phyloP scores from a whole-genome alignment of 2,113 vertebrate species.

The Oplegnathus fasciatus region DNA sequence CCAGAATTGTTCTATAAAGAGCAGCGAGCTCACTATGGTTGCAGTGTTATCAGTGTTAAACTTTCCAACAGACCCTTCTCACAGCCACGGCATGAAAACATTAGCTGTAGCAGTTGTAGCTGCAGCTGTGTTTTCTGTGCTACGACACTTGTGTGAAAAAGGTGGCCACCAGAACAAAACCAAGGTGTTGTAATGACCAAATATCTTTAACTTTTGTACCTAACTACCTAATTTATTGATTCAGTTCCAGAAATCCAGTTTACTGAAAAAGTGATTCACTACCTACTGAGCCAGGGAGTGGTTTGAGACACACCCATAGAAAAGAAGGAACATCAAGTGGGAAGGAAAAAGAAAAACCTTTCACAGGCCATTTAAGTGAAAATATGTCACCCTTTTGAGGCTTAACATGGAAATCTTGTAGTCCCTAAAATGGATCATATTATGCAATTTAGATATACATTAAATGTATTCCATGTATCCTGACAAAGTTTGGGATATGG shows the following conservation, averaged over 20 bases:
- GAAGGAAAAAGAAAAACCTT: not conserved
- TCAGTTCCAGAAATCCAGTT: not conserved
- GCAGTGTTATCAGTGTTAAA: slow-evolving; percentile 17
- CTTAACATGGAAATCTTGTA: not conserved
- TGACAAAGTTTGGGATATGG: not conserved
- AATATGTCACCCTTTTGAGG: not conserved
- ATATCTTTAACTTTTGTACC: not conserved
- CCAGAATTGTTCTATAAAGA: slow-evolving; percentile 31
- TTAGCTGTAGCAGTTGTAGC: too few species aligned
- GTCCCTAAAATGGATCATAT: not conserved
- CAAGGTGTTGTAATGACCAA: not conserved
- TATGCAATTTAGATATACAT: not conserved
- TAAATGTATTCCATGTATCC: not conserved
- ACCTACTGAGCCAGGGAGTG: not conserved
- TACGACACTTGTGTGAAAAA: not conserved
- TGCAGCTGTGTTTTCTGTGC: not conserved
- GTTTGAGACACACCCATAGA: slow-evolving; percentile 10
- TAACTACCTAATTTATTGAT: too few species aligned
- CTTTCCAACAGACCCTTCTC: not conserved
- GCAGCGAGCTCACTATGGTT: not conserved
- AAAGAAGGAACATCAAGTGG: not conserved
- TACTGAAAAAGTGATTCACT: not conserved
- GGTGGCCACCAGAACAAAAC: not conserved
- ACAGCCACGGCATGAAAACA: too few species aligned
- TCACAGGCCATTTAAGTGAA: not conserved